Evolutionary conservation across 2,888 invertebrate genomes (phyloP).

Genomic region (Eristalis arbustorum): DNA sequence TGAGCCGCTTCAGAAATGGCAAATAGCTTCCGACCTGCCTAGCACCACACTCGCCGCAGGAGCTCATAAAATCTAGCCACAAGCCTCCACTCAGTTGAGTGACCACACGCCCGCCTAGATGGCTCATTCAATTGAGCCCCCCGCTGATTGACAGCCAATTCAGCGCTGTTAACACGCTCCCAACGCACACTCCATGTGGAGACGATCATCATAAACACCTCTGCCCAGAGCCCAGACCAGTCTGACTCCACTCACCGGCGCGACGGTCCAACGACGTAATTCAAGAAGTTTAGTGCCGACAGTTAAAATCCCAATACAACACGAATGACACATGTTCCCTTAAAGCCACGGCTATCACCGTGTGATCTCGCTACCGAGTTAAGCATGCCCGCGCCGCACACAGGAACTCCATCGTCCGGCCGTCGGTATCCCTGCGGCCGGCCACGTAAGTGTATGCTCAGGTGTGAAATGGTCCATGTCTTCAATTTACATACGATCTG

Average conservation of each 20-base stretch:
- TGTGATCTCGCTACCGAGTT: constrained; percentile 60
- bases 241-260: not conserved
- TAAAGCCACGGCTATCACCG: constrained; percentile 40
- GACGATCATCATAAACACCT: not conserved
- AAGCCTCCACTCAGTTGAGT: too few relatives aligned
- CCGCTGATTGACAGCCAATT: too few relatives aligned
- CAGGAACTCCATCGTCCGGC: not conserved
- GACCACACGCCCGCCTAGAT: too few relatives aligned
- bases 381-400: constrained; percentile 1
- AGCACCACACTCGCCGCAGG: too few relatives aligned
- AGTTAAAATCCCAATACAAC: constrained; percentile 35
- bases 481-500: constrained; percentile 69
- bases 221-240: not conserved
- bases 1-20: too few relatives aligned
- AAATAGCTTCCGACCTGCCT: too few relatives aligned
- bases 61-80: not conserved
- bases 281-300: constrained; percentile 43
- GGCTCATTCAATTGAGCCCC: too few relatives aligned
- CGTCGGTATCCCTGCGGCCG: not conserved
- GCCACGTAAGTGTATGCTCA: constrained; percentile 16
- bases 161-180: too few relatives aligned
- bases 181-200: too few relatives aligned
- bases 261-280: not conserved
- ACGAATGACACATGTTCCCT: constrained; percentile 66
- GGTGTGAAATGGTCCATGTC: constrained; percentile 66